phyloP scores from a whole-genome alignment of 2,797 vertebrate genomes.

The Lacerta viridis region DNA sequence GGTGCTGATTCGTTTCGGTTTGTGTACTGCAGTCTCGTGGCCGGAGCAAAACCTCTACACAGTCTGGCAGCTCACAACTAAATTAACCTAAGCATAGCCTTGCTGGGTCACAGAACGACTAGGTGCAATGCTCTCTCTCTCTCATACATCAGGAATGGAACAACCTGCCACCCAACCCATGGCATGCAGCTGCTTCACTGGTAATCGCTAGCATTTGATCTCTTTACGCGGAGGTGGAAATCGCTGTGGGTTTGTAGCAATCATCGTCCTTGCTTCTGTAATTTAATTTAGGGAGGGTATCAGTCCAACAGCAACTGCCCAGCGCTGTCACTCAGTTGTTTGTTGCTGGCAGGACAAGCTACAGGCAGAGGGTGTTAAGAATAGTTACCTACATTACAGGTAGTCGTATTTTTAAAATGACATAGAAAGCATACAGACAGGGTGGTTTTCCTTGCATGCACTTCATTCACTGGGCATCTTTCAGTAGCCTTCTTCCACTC shows the following conservation, averaged over 20 bases:
- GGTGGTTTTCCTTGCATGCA: not conserved
- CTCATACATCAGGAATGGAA: not conserved
- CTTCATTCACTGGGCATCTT: not conserved
- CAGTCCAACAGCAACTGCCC: not conserved
- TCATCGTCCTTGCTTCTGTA: not conserved
- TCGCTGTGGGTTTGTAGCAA: not conserved
- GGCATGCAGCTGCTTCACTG: not conserved
- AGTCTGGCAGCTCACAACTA: not conserved
- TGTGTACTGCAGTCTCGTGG: not conserved
- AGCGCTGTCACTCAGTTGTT: conserved; percentile 17
- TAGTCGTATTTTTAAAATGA: not conserved
- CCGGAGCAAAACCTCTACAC: not conserved
- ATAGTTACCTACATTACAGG: not conserved
- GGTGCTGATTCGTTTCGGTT: conserved; percentile 9
- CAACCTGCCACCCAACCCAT: not conserved
- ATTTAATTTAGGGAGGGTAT: not conserved
- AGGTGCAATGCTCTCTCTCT: not conserved
- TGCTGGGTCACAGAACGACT: conserved; percentile 12
- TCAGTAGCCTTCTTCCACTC: conserved; percentile 9
- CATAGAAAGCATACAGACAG: not conserved
- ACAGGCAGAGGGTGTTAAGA: conserved; percentile 21
- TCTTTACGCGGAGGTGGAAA: not conserved
- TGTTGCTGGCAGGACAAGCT: not conserved
- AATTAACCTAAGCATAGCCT: not conserved
- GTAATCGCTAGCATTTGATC: conserved; percentile 3